These are phyloP conservation scores for Ormyrus thymus DNA, from an alignment of 2,888 invertebrate genomes.

Conservation along the genomic window DNA sequence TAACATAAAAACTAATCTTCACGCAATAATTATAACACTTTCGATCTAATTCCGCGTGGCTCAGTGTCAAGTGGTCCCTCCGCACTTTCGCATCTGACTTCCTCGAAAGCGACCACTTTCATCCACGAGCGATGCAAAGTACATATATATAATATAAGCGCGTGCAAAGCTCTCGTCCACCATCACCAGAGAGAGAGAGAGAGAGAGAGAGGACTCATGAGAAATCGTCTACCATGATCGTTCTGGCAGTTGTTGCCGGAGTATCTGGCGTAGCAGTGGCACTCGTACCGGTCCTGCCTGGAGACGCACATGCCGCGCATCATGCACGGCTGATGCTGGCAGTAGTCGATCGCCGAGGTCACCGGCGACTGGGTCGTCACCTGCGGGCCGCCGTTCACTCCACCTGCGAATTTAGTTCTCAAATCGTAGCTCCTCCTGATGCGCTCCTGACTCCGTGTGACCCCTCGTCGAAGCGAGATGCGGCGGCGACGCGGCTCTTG, in stretches of 20 bases:
- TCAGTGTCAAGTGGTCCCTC: too few species aligned
- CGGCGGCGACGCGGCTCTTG: neutral
- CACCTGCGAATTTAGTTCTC: slow-evolving; percentile 64
- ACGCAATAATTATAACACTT: too few species aligned
- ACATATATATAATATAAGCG: too few species aligned
- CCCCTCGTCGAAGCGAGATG: neutral
- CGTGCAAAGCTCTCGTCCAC: too few species aligned
- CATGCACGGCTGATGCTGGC: slow-evolving; percentile 88
- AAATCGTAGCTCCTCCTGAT: neutral
- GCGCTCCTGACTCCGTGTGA: neutral
- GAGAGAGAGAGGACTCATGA: too few species aligned
- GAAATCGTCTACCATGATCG: slow-evolving; percentile 77
- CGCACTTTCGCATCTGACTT: too few species aligned
- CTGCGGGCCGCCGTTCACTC: slow-evolving; percentile 61
- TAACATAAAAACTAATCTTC: too few species aligned
- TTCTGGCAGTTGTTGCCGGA: slow-evolving; percentile 91
- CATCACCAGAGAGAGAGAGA: too few species aligned
- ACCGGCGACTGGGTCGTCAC: slow-evolving; percentile 27
- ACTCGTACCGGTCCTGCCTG: slow-evolving; percentile 86
- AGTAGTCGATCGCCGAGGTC: slow-evolving; percentile 79
- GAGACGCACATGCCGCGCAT: slow-evolving; percentile 88
- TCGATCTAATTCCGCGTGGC: too few species aligned
- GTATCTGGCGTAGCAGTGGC: slow-evolving; percentile 89
- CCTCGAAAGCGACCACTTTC: too few species aligned
- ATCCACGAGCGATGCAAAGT: too few species aligned